Conservation (phyloP, 2,797 vertebrate genomes). For the Spinibarbus caldwelli region DNA sequence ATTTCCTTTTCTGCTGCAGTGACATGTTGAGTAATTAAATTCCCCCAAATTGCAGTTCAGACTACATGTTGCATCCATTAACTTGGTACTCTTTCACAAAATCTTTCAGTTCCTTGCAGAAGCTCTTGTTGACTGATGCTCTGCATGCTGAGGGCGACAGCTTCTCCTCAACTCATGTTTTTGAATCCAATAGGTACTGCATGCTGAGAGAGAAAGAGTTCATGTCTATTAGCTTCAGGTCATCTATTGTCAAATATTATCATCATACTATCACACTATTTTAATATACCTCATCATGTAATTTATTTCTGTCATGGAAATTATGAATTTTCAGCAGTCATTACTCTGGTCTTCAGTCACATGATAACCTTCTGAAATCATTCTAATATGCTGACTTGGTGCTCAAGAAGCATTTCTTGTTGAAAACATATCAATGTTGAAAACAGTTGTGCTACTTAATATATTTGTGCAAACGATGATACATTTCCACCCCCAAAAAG, state of each 20-base stretch:
- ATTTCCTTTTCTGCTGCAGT: not conserved
- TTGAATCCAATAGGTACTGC: conserved; percentile 82
- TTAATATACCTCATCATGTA: not conserved
- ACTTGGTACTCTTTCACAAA: conserved; percentile 68
- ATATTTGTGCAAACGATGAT: not conserved
- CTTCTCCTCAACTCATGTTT: conserved; percentile 77
- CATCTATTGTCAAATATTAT: not conserved
- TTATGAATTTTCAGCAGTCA: not conserved
- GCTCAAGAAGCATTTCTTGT: not conserved
- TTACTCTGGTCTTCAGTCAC: not conserved
- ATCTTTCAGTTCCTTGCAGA: conserved; percentile 53
- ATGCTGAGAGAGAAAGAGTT: conserved; percentile 70
- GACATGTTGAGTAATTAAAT: not conserved
- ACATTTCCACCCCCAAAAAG: not conserved
- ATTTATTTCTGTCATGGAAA: not conserved
- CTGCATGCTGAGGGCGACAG: conserved; percentile 53
- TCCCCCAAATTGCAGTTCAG: no score
- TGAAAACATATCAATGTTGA: no score
- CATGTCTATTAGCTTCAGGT: not conserved
- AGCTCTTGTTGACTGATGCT: rapidly evolving
- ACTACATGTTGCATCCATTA: conserved; percentile 73
- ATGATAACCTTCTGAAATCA: not conserved
- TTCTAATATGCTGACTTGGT: not conserved
- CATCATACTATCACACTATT: not conserved
- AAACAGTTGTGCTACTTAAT: not conserved